phyloP scores from a whole-genome alignment of 2,888 invertebrate species.

The Orchesellides sinensis region DNA sequence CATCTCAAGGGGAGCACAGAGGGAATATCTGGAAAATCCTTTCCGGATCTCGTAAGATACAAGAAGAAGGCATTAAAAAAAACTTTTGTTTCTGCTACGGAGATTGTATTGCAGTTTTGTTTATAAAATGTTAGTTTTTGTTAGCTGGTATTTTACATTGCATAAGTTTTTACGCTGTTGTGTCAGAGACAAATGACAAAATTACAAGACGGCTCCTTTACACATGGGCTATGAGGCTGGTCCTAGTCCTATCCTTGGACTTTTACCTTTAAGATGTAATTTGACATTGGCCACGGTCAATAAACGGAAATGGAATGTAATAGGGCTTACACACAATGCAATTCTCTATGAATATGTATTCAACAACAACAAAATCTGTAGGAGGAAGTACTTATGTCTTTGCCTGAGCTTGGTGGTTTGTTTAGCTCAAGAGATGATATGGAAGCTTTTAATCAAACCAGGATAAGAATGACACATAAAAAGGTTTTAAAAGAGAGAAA shows the following conservation, averaged over 20 bases:
- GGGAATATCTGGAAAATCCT: neutral
- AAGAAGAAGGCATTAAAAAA: neutral
- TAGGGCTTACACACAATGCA: neutral
- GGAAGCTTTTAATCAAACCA: conserved; percentile 59
- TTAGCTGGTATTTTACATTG: conserved; percentile 37
- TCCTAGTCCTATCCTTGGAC: neutral
- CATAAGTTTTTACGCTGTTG: neutral
- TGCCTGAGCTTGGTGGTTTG: too few species aligned
- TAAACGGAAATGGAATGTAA: conserved; percentile 38
- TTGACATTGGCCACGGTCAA: conserved; percentile 65
- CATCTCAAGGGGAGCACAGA: neutral
- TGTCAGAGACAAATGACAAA: conserved; percentile 63
- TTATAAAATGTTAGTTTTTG: neutral
- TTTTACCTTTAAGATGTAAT: conserved; percentile 27
- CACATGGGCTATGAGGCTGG: neutral
- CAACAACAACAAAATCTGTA: too few species aligned
- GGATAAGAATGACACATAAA: conserved; percentile 37
- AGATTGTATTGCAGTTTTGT: conserved; percentile 27
- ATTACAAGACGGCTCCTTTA: conserved; percentile 50
- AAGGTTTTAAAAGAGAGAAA: too few species aligned
- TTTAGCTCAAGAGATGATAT: too few species aligned
- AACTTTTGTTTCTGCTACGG: neutral
- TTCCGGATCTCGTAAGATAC: too few species aligned
- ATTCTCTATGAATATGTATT: too few species aligned
- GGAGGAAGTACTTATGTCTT: too few species aligned